Conservation (phyloP, 2,888 invertebrate species). For the Abscondita cerata region DNA sequence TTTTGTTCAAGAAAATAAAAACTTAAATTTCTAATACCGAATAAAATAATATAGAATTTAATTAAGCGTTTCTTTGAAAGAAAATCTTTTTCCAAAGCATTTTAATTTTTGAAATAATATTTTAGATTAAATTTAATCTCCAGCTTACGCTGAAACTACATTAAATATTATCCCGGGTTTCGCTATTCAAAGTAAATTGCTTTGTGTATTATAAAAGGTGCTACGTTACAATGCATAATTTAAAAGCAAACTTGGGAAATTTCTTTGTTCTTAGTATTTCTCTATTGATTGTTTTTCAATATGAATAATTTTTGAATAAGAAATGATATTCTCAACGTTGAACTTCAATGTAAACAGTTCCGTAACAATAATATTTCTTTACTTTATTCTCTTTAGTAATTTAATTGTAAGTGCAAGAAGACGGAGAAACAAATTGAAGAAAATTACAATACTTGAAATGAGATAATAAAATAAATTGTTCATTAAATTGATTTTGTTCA, state of each 20-base stretch:
- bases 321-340: too few species aligned
- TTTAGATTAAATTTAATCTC: slow-evolving; percentile 21
- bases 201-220: slow-evolving; percentile 14
- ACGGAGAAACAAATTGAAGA: too few species aligned
- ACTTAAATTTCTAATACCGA: background rate
- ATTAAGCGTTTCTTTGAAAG: slow-evolving; percentile 2
- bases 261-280: slow-evolving; percentile 11
- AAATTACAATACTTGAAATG: too few species aligned
- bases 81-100: slow-evolving; percentile 13
- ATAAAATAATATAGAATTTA: slow-evolving; percentile 2
- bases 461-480: too few species aligned
- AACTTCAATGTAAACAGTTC: too few species aligned
- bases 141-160: slow-evolving; percentile 19
- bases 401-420: background rate
- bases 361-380: background rate
- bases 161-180: slow-evolving; percentile 20
- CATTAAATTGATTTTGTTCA: too few species aligned
- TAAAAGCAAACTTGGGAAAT: slow-evolving; percentile 4
- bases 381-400: background rate
- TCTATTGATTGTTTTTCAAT: slow-evolving; percentile 9
- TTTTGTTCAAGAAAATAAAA: too few species aligned
- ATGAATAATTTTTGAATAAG: background rate
- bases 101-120: slow-evolving; percentile 19
- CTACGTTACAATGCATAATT: slow-evolving; percentile 15
- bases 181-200: slow-evolving; percentile 15